Evolutionary conservation across 2,797 vertebrate species (phyloP).

Genomic region (Chaetodon trifasciatus): DNA sequence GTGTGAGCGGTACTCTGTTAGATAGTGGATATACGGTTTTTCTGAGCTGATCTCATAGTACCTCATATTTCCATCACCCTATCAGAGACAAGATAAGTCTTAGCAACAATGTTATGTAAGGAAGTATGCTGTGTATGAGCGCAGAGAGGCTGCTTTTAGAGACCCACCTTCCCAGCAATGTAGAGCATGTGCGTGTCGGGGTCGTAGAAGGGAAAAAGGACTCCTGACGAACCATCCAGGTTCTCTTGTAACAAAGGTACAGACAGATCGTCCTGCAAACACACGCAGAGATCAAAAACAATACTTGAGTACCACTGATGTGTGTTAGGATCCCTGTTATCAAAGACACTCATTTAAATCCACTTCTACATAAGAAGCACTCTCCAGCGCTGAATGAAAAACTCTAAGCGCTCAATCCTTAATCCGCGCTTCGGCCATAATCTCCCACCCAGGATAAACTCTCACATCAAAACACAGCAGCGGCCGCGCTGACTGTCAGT

Average conservation of each 20-base stretch:
- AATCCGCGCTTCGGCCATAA: constrained; percentile 68
- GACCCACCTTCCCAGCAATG: constrained; percentile 93
- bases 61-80: constrained; percentile 97
- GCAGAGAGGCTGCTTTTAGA: neutral
- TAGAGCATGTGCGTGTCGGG: constrained; percentile 98
- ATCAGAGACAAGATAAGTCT: constrained; percentile 5
- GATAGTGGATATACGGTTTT: constrained; percentile 92
- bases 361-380: constrained; percentile 49
- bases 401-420: constrained; percentile 50
- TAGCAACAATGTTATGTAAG: neutral
- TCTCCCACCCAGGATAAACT: constrained; percentile 55
- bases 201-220: constrained; percentile 96
- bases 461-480: constrained; percentile 25
- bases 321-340: constrained; percentile 13
- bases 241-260: constrained; percentile 93
- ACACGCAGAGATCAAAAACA: constrained; percentile 28
- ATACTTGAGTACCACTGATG: constrained; percentile 5
- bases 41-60: constrained; percentile 95
- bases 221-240: constrained; percentile 93
- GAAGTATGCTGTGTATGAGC: neutral
- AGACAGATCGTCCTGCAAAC: constrained; percentile 91
- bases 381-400: constrained; percentile 51
- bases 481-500: neutral
- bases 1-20: constrained; percentile 92
- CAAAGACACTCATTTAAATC: constrained; percentile 56